Percentiles rank a stretch among this genome's conserved stretches.
Evolutionary conservation across 1,140 invertebrate genomes (phyloP).

Genomic region (Gonatopus flavifemur): DNA sequence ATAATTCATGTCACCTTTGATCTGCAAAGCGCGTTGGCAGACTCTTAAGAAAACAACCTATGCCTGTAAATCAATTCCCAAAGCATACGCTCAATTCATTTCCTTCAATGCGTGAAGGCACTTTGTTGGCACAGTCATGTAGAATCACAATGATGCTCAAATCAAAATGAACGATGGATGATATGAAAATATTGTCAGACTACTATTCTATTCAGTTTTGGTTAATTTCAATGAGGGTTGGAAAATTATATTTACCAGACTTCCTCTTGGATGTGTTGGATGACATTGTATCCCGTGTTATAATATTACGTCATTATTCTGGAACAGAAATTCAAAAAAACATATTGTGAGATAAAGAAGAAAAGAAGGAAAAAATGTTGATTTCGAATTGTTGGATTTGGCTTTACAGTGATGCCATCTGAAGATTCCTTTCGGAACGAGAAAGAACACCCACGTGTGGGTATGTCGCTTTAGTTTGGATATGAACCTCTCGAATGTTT

Average conservation of each 20-base stretch:
- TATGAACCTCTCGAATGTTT: too few species aligned
- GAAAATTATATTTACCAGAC: constrained; percentile 34
- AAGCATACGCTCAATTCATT: too few species aligned
- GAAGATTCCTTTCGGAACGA: not conserved
- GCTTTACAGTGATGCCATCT: constrained; percentile 32
- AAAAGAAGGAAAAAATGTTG: not conserved
- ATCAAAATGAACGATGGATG: constrained; percentile 3
- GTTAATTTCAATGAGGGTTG: not conserved
- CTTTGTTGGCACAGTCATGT: too few species aligned
- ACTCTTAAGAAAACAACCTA: too few species aligned
- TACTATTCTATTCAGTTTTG: too few species aligned
- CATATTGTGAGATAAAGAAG: constrained; percentile 18
- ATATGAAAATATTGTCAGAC: too few species aligned
- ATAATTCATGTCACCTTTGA: too few species aligned
- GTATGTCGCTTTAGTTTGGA: too few species aligned
- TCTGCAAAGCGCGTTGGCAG: too few species aligned
- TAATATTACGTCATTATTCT: constrained; percentile 48
- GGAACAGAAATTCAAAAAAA: constrained; percentile 21
- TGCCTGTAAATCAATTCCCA: too few species aligned
- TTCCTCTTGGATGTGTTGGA: constrained; percentile 39
- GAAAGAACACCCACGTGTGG: too few species aligned
- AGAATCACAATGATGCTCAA: not conserved
- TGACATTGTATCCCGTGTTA: constrained; percentile 40
- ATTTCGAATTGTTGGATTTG: constrained; percentile 10
- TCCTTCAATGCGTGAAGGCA: too few species aligned